phyloP scores from a whole-genome alignment of 64 coral and sea anemone genomes.

The Astreopora myriophthalma region DNA sequence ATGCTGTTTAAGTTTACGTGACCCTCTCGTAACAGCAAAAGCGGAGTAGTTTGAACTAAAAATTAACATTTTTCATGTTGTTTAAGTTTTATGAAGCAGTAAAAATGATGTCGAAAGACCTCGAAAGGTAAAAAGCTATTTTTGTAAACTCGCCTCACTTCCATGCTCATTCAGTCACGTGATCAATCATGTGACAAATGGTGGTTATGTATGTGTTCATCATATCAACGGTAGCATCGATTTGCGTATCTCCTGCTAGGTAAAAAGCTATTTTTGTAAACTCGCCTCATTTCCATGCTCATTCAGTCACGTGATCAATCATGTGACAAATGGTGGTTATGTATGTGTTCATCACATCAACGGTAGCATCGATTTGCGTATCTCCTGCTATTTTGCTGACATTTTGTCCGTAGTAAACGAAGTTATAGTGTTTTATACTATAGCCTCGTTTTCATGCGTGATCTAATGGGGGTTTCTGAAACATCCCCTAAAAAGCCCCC shows the following conservation, averaged over 20 bases:
- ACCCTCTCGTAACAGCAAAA: too few species aligned
- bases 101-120: too few species aligned
- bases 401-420: constrained; percentile 42
- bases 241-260: too few species aligned
- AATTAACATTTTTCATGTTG: too few species aligned
- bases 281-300: constrained; percentile 21
- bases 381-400: constrained; percentile 39
- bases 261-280: constrained; percentile 26
- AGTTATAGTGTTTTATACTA: constrained; percentile 38
- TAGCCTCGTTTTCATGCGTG: constrained; percentile 75
- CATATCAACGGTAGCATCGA: constrained; percentile 3
- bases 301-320: constrained; percentile 35
- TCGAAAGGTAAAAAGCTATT: constrained; percentile 13
- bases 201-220: constrained; percentile 37
- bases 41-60: too few species aligned
- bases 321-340: constrained; percentile 37
- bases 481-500: neutral
- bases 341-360: constrained; percentile 17
- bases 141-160: constrained; percentile 30
- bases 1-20: too few species aligned
- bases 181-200: constrained; percentile 22
- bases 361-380: neutral
- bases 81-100: too few species aligned
- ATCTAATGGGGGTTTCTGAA: neutral
- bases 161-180: constrained; percentile 38